Evolutionary conservation across 2,113 vertebrate genomes (phyloP), one percentile per base, ranked within the genome.

Genomic region (Gadus chalcogrammus): DNA sequence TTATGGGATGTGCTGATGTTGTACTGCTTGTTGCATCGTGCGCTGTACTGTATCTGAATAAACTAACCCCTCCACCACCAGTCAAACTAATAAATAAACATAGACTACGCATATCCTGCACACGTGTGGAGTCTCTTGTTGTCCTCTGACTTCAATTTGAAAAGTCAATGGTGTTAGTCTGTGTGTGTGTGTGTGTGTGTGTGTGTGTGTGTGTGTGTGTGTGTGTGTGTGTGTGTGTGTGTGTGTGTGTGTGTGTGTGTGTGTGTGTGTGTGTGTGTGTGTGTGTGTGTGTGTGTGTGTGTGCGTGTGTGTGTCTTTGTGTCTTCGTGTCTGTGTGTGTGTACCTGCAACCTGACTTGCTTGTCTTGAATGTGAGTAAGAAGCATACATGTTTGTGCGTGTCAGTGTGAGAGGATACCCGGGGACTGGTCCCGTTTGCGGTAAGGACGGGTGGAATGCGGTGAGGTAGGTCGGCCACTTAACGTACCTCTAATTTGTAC

Each of bases 11-110:
- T 81, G 82, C 83, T 87, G 73, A 85, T 75, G 68, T 86, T 87
- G 79, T 88, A 86, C 78, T 82, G 88, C 88, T 88, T 91, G 82
- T 86, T 87, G 88, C 83, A 73, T 89, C 75, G 77, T 90, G 85
- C 77, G 79, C 86, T 89, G 82, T 87, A 75, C 82, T 90, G 87
- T 90, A 88, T 81, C 81, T 73, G 71, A 82, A 67, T 62, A 64
- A 86, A 90, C 82, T 85, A 87, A 89, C 80, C 76, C 74, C 73
- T 75, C 69, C 74, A 60, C 17, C 13, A 17, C n/a, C 82, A 82
- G 70, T 77, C 79, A 73, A 73, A 83, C 68, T 86, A 89, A 89
- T 79, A 84, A 89, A 89, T 79, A 84, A 78, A 88, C 82, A 82
- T 82, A 68, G 75, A 81, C 76, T 74, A 84, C 68, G 75, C 83